Evolutionary conservation across 2,888 invertebrate species (phyloP), one percentile per base, ranked within the genome.

Genomic region (Pseudoips prasinana): DNA sequence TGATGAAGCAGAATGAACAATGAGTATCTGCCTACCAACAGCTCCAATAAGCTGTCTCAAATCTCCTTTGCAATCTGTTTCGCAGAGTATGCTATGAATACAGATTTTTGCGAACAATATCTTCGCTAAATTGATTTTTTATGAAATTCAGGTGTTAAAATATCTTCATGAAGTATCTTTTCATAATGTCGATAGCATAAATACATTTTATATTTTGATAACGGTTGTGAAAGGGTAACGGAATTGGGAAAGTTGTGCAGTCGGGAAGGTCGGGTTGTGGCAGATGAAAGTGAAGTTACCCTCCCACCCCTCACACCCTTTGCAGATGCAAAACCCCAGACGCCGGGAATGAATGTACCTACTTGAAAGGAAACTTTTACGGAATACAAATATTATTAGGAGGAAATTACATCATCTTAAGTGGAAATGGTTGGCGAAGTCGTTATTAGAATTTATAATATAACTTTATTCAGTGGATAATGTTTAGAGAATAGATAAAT

Each of bases 211-310:
- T 46, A 52, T 46, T 46, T 43, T 46, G 36, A 43, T 51, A 58
- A 45, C 29, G 39, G 42, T 58, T 62, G 37, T 54, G 37, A 61
- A 62, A 61, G 51, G 50, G 54, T 56, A 54, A 36, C 43, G 34
- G 46, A 44, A 72, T 68, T 60, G 64, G 46, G 66, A 70, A 74
- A 73, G 70, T 73, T 68, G 45, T 57, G 50, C 47, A 56, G 51
- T 43, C 46, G 42, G 57, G 66, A 74, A 73, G 71, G 73, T 75
- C 73, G 69, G 46, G 27, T 62, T 62, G 60, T 53, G 61, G 41
- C 61, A 54, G 66, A 63, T 49, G 83, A 84, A 81, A 84, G 82
- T 75, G 77, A 83, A 81, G 63, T 73, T 76, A 40, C 54, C 32
- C 33, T 33, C 45, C 29, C 51, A 58, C 34, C 46, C 53, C 50